Evolutionary conservation across 2,113 vertebrate species (phyloP), one percentile per base, ranked within the genome.

Genomic region (Orycteropus afer): DNA sequence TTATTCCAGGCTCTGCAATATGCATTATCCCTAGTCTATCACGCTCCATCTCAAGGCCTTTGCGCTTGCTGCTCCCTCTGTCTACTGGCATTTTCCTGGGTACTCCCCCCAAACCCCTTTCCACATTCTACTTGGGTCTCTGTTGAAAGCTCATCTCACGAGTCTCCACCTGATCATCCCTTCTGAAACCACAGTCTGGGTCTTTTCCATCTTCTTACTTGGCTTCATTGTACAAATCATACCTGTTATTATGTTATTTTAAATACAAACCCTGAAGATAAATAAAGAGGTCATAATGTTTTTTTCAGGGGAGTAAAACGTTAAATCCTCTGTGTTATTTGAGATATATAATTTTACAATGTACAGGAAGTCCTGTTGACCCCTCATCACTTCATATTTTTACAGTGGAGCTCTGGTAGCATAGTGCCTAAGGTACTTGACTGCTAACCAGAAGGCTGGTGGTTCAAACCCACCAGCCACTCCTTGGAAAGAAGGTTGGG

Each of bases 21-120:
- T 13, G 23, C 32, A 14, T 65, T 34, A 34, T 63, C 0, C 1
- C 9, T 9, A 23, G 8, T 7, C 42, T 13, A 1, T 57, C 14
- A 2, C 0, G 1, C 45, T 65, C 3, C 8, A 22, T 32, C n/a
- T n/a, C 78, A 84, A 77, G 55, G 34, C 63, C 73, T 91, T 74
- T 57, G 40, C 37, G 40, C 23, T 37, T 18, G 15, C 34, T 51
- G 23, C 32, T 40, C n/a, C 12, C 29, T 63, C 73, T 7, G 23
- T 37, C 37, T 73, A 51, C 45, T 42, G 3, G 40, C 65, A 89
- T 79, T 42, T 27, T 73, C 22, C 34, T 82, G 57, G 57, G 53
- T 53, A 25, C 32, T 10, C 6, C 12, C 13, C 6, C 12, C 18
- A n/a, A 25, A 14, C 25, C 29, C 74, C 47, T 2, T 76, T 6